These are phyloP conservation scores for Limnothrissa miodon DNA, from an alignment of 2,113 vertebrate genomes.

Conservation along the genomic window DNA sequence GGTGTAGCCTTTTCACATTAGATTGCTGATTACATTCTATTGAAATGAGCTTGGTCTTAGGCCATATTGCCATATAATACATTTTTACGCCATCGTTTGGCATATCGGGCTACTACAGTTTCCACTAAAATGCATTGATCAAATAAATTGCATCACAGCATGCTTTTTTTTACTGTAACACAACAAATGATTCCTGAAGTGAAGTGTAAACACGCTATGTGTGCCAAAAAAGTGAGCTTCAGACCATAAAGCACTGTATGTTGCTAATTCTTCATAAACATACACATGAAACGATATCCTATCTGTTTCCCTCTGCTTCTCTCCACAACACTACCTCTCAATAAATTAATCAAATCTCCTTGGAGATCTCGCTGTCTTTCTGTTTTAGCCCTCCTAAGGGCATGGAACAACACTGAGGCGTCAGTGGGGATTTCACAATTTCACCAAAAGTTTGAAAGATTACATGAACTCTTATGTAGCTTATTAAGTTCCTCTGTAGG, in stretches of 20 bases:
- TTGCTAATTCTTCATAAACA: background rate
- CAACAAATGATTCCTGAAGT: background rate
- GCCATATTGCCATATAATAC: no score
- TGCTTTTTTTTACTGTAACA: background rate
- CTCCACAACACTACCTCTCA: constrained; percentile 16
- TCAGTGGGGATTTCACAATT: constrained; percentile 26
- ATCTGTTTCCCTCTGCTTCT: background rate
- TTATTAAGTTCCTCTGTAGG: background rate
- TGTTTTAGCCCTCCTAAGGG: constrained; percentile 36
- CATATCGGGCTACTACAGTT: no score
- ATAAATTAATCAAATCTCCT: constrained; percentile 47
- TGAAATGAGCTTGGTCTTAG: no score
- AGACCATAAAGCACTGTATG: background rate
- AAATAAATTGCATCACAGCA: constrained; percentile 29
- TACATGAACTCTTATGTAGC: background rate
- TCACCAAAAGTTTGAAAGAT: constrained; percentile 29
- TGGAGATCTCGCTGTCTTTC: constrained; percentile 28
- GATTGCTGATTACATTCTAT: no score
- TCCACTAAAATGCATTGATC: background rate
- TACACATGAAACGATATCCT: background rate
- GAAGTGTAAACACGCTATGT: background rate
- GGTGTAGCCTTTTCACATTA: no score
- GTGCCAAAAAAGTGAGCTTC: background rate
- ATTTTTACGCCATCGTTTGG: no score
- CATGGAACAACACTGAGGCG: constrained; percentile 27